These are phyloP conservation scores for Eurypyga helias DNA, from an alignment of 2,113 vertebrate genomes.

Conservation along the genomic window DNA sequence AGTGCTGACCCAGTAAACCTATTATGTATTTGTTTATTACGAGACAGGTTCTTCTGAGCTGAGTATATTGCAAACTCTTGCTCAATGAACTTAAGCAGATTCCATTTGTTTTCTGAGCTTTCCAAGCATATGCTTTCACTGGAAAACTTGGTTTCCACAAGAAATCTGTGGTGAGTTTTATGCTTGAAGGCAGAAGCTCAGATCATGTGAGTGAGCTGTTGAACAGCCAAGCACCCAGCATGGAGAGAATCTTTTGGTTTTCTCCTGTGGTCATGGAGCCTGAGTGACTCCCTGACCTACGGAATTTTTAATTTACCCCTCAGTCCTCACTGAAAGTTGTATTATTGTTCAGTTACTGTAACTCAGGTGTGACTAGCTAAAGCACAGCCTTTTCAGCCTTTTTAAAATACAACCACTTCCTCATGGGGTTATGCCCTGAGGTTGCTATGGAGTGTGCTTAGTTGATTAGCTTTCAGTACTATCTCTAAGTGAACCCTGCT, in stretches of 20 bases:
- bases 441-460: not conserved
- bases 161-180: constrained; percentile 41
- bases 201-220: not conserved
- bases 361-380: not conserved
- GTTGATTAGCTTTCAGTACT: not conserved
- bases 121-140: constrained; percentile 48
- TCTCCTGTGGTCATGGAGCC: not conserved
- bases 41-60: not conserved
- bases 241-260: not conserved
- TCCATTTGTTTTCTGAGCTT: constrained; percentile 15
- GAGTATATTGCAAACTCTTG: not conserved
- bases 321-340: not conserved
- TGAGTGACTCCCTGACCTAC: not conserved
- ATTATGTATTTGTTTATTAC: not conserved
- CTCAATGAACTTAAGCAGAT: not conserved
- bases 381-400: not conserved
- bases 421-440: not conserved
- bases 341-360: not conserved
- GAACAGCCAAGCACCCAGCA: not conserved
- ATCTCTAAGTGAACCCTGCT: not conserved
- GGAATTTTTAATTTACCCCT: not conserved
- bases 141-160: constrained; percentile 33
- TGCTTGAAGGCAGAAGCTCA: not conserved
- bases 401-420: not conserved
- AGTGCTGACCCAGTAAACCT: not conserved